These are phyloP conservation scores for Chaetophractus vellerosus DNA, from an alignment of 2,797 vertebrate species.

Conservation along the genomic window DNA sequence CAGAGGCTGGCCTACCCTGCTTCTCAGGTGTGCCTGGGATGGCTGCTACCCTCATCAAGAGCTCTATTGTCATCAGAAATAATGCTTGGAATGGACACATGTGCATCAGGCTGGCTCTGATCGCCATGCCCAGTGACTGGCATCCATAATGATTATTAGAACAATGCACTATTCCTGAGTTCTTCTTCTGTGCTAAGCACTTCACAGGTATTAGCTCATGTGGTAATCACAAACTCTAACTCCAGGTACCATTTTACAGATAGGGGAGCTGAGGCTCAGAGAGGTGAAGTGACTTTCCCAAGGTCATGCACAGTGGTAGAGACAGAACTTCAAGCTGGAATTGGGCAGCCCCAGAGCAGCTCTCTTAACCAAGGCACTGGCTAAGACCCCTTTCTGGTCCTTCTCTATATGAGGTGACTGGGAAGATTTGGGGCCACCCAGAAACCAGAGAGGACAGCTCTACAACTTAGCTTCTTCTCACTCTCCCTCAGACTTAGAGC, in stretches of 20 bases:
- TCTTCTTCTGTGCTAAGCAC: neutral
- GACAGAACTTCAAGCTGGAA: neutral
- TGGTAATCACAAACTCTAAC: neutral
- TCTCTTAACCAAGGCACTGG: neutral
- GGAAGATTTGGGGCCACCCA: neutral
- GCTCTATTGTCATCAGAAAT: neutral
- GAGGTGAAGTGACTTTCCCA: neutral
- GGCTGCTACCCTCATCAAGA: neutral
- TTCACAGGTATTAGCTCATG: neutral
- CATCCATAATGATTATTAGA: neutral
- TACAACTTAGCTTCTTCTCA: neutral
- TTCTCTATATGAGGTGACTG: neutral
- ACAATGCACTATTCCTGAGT: neutral
- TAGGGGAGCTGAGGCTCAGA: neutral
- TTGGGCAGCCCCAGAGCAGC: neutral
- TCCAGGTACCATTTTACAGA: neutral
- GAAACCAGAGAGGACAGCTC: rapidly evolving
- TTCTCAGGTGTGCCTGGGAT: neutral
- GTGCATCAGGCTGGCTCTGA: neutral
- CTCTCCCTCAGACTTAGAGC: neutral
- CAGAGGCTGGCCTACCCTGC: neutral
- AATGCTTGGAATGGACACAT: neutral
- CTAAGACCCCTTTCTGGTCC: neutral
- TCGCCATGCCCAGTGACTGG: neutral
- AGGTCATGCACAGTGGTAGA: neutral